phyloP scores from a whole-genome alignment of 2,888 invertebrate species.

The Eretmocerus hayati region DNA sequence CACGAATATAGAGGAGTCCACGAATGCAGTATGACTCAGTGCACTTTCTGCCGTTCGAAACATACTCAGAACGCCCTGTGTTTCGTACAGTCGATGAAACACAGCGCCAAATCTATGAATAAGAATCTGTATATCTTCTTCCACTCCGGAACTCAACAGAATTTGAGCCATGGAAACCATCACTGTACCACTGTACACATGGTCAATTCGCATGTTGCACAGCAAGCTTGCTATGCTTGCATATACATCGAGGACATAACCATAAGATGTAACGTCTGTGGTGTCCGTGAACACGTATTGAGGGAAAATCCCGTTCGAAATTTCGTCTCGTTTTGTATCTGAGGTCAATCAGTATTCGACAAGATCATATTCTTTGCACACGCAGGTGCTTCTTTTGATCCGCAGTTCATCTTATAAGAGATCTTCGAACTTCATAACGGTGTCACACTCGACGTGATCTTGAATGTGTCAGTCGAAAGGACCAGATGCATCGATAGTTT shows the following conservation, averaged over 20 bases:
- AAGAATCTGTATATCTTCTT: too few relatives aligned
- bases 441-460: background rate
- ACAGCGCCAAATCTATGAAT: too few relatives aligned
- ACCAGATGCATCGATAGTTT: too few relatives aligned
- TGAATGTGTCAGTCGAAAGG: background rate
- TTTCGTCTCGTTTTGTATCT: too few relatives aligned
- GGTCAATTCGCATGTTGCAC: background rate
- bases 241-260: too few relatives aligned
- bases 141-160: background rate
- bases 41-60: background rate
- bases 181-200: background rate
- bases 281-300: background rate
- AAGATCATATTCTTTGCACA: background rate
- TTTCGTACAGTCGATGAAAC: background rate
- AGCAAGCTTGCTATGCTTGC: too few relatives aligned
- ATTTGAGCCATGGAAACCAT: too few relatives aligned
- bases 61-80: background rate
- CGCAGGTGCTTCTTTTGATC: background rate
- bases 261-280: too few relatives aligned
- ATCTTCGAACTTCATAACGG: background rate
- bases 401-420: background rate
- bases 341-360: too few relatives aligned
- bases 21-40: background rate
- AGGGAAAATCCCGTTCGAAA: background rate
- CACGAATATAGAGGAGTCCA: too few relatives aligned